phyloP scores from a whole-genome alignment of 2,888 invertebrate species.

The Phlogophora meticulosa region DNA sequence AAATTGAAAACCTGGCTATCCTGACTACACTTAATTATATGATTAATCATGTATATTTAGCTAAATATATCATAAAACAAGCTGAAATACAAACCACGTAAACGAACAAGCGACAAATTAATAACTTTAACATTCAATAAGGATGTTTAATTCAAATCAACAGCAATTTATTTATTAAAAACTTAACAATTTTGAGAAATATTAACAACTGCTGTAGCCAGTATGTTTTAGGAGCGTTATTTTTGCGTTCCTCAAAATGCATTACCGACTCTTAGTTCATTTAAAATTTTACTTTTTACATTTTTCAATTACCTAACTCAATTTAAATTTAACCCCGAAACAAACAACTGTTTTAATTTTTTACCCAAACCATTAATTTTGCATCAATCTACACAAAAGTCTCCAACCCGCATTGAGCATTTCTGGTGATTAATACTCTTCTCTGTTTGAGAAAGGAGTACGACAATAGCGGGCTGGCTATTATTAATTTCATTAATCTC shows the following conservation, averaged over 20 bases:
- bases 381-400: neutral
- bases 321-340: too few relatives aligned
- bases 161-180: slow-evolving; percentile 87
- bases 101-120: slow-evolving; percentile 81
- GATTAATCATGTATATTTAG: slow-evolving; percentile 89
- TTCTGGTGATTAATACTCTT: too few relatives aligned
- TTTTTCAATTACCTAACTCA: too few relatives aligned
- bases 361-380: neutral
- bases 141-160: slow-evolving; percentile 89
- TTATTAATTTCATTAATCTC: too few relatives aligned
- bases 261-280: neutral
- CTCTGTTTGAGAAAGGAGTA: too few relatives aligned
- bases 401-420: too few relatives aligned
- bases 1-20: slow-evolving; percentile 91
- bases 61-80: slow-evolving; percentile 86
- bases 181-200: slow-evolving; percentile 83
- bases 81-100: slow-evolving; percentile 79
- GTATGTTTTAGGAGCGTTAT: neutral
- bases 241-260: slow-evolving; percentile 10
- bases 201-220: slow-evolving; percentile 37
- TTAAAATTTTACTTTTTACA: too few relatives aligned
- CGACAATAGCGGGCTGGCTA: too few relatives aligned
- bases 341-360: too few relatives aligned
- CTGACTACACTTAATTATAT: slow-evolving; percentile 88
- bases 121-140: slow-evolving; percentile 87